Evolutionary conservation across 2,113 vertebrate genomes (phyloP).

Genomic region (Dromiciops gliroides): DNA sequence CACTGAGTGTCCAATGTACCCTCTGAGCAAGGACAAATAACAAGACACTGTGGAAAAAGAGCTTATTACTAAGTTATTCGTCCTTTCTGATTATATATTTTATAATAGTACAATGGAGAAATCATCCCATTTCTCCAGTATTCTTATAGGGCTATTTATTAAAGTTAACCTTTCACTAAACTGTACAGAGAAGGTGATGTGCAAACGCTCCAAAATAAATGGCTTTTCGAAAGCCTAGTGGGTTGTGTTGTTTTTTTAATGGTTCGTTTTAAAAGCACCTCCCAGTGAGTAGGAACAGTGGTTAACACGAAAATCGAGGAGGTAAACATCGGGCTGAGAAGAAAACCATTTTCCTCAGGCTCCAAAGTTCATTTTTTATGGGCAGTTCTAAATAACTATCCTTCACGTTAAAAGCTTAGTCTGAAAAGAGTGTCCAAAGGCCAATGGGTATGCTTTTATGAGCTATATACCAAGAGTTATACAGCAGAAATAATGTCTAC

Average conservation of each 20-base stretch:
- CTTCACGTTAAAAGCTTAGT: slow-evolving; percentile 19
- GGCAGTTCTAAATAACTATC: slow-evolving; percentile 17
- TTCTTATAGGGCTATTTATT: not conserved
- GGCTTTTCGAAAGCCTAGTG: not conserved
- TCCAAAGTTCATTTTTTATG: slow-evolving; percentile 34
- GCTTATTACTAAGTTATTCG: not conserved
- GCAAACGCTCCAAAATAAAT: slow-evolving; percentile 5
- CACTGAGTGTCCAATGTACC: not conserved
- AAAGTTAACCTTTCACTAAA: slow-evolving; percentile 18
- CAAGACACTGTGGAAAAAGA: not conserved
- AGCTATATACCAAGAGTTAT: slow-evolving; percentile 40
- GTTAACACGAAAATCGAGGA: not conserved
- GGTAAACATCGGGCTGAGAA: not conserved
- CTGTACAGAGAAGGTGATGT: not conserved
- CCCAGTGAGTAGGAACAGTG: not conserved
- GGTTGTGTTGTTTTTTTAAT: not conserved
- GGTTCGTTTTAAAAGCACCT: slow-evolving; percentile 28
- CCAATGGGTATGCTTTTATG: slow-evolving; percentile 29
- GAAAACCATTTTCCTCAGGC: not conserved
- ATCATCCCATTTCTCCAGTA: not conserved
- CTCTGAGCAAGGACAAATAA: slow-evolving; percentile 15
- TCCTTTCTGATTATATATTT: not conserved
- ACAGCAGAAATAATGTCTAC: slow-evolving; percentile 23
- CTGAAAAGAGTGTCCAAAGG: not conserved
- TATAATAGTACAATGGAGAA: slow-evolving; percentile 12